Base-by-base conservation (phyloP, 2,888 invertebrate genomes). In the Sinotaia quadrata region DNA sequence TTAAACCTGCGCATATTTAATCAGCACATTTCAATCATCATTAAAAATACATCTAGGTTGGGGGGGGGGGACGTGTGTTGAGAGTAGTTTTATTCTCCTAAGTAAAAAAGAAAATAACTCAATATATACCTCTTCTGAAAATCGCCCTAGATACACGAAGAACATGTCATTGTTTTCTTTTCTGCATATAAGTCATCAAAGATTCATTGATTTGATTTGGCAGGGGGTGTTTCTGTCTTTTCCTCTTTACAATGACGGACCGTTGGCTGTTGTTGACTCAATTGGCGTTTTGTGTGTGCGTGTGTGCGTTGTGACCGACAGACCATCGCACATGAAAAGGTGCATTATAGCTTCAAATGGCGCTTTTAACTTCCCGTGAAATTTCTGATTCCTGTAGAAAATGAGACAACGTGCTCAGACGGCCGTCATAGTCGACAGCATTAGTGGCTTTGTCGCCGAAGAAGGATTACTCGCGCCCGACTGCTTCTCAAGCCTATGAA, bases 351-450 rank as follows among this genome's bases (percentile, higher is more conserved):
- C 41, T 41, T 36, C 57, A 61, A 71, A 62, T 65, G 65, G 60
- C 47, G 68, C 29, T 54, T 49, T 59, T 63, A 71, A 71, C 71
- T 68, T 68, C 31, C 68, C 71, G 65, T 71, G 68, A 71, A 71
- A 68, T 68, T 56, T 60, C 34, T 59, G 52, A 63, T 71, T 68
- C 68, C 67, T 37, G 47, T 57, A 63, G 60, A 71, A 71, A 71
- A 68, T 71, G 68, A 71, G 60, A 51, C 65, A 59, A 65, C 71
- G 68, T 60, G 65, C 62, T 54, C 33, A 60, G 54, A 37, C 65
- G 62, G 59, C 65, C 57, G 47, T 49, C 33, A 44, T 34, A 31
- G 37, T 36, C 34, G 27, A 36, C 66, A 33, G 62, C 70, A 70
- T 52, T 57, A 58, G 57, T 36, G 49, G 49, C 67, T 67, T 70